Conservation (phyloP, 2,797 vertebrate genomes). For the Sebastes kiyomatsui region DNA sequence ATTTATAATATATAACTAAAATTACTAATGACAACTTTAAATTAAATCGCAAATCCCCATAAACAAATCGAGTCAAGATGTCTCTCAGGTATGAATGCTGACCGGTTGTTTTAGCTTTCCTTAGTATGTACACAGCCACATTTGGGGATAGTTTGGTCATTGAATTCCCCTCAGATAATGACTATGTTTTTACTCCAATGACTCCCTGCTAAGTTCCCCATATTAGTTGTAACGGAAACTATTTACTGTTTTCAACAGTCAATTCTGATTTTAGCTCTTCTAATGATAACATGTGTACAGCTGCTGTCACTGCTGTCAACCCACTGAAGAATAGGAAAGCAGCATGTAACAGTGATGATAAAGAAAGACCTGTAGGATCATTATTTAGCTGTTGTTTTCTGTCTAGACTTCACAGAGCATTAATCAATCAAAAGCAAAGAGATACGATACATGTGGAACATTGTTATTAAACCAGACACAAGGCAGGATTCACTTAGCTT, state of each 20-base stretch:
- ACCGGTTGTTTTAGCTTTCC: background rate
- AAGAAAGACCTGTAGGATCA: background rate
- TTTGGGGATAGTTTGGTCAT: background rate
- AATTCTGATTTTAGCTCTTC: background rate
- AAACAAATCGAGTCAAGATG: background rate
- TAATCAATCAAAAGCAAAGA: constrained; percentile 37
- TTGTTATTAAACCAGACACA: background rate
- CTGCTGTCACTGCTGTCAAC: constrained; percentile 26
- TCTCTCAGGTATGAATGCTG: background rate
- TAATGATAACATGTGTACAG: constrained; percentile 3
- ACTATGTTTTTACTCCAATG: background rate
- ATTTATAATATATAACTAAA: too few species aligned
- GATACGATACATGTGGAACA: background rate
- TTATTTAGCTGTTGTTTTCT: constrained; percentile 30
- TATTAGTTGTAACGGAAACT: background rate
- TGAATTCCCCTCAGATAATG: background rate
- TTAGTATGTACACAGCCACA: background rate
- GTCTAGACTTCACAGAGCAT: constrained; percentile 5
- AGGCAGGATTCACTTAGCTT: constrained; percentile 2
- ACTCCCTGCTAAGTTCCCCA: background rate
- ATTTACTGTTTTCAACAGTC: constrained; percentile 2
- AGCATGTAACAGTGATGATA: constrained; percentile 8
- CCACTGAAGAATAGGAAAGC: constrained; percentile 4
- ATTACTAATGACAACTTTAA: background rate
- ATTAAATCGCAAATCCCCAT: background rate